These are phyloP conservation scores for Tethea ocularis DNA, from an alignment of 2,888 invertebrate species.

Conservation along the genomic window DNA sequence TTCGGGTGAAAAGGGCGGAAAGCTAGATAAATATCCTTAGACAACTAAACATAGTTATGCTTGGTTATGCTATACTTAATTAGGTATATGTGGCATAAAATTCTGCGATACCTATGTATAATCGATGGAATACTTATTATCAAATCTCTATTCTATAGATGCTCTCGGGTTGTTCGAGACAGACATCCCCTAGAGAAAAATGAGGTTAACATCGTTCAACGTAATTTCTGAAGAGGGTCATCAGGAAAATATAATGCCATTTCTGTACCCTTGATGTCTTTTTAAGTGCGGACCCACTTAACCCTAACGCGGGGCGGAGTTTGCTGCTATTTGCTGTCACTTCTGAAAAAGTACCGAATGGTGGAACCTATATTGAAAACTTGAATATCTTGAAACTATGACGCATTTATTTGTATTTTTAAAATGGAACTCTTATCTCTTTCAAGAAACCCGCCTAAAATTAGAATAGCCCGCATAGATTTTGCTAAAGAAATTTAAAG, in stretches of 20 bases:
- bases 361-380: constrained; percentile 22
- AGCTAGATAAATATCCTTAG: too few species aligned
- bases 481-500: too few species aligned
- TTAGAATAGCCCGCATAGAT: too few species aligned
- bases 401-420: not conserved
- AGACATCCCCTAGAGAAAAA: constrained; percentile 53
- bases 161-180: constrained; percentile 37
- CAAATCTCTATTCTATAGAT: constrained; percentile 21
- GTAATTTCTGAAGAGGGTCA: constrained; percentile 77
- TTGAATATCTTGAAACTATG: not conserved
- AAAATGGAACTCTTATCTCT: too few species aligned
- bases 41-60: too few species aligned
- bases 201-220: constrained; percentile 67
- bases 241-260: constrained; percentile 81
- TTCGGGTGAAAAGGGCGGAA: too few species aligned
- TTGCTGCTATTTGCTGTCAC: constrained; percentile 53
- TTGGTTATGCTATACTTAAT: too few species aligned
- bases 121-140: constrained; percentile 36
- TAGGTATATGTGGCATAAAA: not conserved
- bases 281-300: constrained; percentile 81
- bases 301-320: constrained; percentile 66
- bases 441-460: too few species aligned
- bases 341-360: constrained; percentile 50
- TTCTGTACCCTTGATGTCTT: constrained; percentile 82
- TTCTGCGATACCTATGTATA: not conserved